Evolutionary conservation across 2,888 invertebrate species (phyloP).

Genomic region (Yponomeuta sedellus): DNA sequence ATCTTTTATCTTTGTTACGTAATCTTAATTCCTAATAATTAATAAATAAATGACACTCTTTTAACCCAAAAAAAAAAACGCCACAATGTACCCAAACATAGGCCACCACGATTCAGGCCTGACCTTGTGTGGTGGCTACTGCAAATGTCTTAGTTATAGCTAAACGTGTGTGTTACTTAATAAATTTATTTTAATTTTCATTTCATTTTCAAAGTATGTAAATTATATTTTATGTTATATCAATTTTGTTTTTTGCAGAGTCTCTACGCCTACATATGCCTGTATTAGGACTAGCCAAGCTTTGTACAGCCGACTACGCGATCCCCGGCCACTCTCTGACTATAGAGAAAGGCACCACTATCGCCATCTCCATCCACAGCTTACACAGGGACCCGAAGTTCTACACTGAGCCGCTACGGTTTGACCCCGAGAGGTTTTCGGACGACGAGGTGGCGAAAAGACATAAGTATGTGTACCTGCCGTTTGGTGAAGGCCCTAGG

Average conservation of each 20-base stretch:
- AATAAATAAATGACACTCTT: too few relatives aligned
- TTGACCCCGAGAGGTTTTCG: slow-evolving; percentile 68
- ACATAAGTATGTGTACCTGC: slow-evolving; percentile 37
- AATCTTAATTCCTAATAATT: too few relatives aligned
- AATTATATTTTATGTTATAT: too few relatives aligned
- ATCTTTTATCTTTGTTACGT: too few relatives aligned
- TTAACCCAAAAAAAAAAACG: too few relatives aligned
- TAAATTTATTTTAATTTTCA: too few relatives aligned
- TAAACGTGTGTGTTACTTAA: too few relatives aligned
- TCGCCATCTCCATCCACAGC: slow-evolving; percentile 47
- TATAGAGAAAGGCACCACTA: slow-evolving; percentile 22
- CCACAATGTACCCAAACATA: too few relatives aligned
- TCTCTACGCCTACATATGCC: slow-evolving; percentile 37
- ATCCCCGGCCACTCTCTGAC: slow-evolving; percentile 20
- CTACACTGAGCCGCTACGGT: slow-evolving; percentile 64
- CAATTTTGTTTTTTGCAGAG: slow-evolving; percentile 27
- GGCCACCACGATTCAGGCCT: too few relatives aligned
- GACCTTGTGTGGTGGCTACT: too few relatives aligned
- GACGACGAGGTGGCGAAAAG: slow-evolving; percentile 36
- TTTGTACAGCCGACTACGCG: slow-evolving; percentile 31
- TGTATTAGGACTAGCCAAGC: slow-evolving; percentile 26
- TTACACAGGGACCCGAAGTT: slow-evolving; percentile 62
- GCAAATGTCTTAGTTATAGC: too few relatives aligned
- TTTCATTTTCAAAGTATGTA: too few relatives aligned
- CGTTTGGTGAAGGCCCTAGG: slow-evolving; percentile 51